Evolutionary conservation across 2,888 invertebrate species (phyloP).

Genomic region (Hirtodrosophila duncani): DNA sequence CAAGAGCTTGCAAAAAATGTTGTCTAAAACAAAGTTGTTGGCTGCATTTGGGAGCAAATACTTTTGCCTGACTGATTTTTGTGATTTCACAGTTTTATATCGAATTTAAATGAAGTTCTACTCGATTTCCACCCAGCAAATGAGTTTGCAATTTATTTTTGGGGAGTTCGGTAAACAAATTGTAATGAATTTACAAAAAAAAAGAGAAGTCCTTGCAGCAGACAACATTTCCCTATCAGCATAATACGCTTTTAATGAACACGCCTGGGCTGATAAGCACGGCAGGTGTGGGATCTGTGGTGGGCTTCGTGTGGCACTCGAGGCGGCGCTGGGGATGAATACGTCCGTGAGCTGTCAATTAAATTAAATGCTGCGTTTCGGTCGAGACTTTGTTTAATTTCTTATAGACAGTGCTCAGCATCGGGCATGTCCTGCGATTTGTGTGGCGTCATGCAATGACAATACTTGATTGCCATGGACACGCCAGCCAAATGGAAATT

Average conservation of each 20-base stretch:
- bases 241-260: constrained; percentile 69
- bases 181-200: constrained; percentile 69
- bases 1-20: constrained; percentile 16
- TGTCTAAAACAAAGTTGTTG: constrained; percentile 56
- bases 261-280: no score
- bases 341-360: constrained; percentile 66
- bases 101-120: constrained; percentile 54
- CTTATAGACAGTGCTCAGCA: constrained; percentile 34
- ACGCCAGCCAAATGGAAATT: constrained; percentile 37
- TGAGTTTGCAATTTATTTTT: constrained; percentile 73
- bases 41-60: constrained; percentile 24
- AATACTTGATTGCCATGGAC: constrained; percentile 68
- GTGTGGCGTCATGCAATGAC: constrained; percentile 74
- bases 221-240: constrained; percentile 24
- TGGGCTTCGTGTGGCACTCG: neutral
- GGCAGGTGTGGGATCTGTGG: constrained; percentile 5
- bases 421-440: constrained; percentile 1
- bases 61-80: constrained; percentile 54
- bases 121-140: constrained; percentile 56
- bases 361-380: constrained; percentile 70
- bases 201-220: no score
- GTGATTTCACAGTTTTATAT: constrained; percentile 40
- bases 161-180: constrained; percentile 48
- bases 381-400: constrained; percentile 68
- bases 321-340: constrained; percentile 15